Evolutionary conservation across 2,888 invertebrate species (phyloP), one percentile per base, ranked within the genome.

Genomic region (Drosophila melanocephala): DNA sequence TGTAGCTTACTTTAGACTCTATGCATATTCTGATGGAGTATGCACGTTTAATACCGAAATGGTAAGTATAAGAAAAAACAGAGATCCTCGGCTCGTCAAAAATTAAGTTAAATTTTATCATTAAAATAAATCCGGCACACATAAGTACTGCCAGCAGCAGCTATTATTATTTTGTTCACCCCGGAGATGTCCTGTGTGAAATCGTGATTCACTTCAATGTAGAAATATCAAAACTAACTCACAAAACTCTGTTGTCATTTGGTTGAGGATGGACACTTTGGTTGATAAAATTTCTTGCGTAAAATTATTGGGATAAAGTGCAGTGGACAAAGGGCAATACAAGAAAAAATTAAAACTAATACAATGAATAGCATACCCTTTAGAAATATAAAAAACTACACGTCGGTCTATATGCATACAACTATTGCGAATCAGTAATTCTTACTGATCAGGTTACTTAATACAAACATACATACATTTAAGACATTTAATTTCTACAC

Each of bases 401-500:
- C 57, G 16, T 22, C 26, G 3, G 37, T 28, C 4, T 39, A 42
- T 9, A 51, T 57, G 51, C 56, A 39, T 63, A 26, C 37, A 53
- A 35, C 47, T 44, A 37, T 22, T 57, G 51, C 68, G 32, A 51
- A 58, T 62, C 59, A 42, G 39, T 42, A 37, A 50, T 69, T 61
- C 26, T 58, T 47, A 58, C 44, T n/a, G 7, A 39, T n/a, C 35
- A 53, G 28, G 30, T 66, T 66, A 52, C 50, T 59, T 42, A 47
- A 59, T 69, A 75, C 32, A 56, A 26, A 59, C 59, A 59, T 55
- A 63, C 55, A 68, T 14, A 68, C 37, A 79, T 67, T 65, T 72
- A 74, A 65, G 65, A 80, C 66, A 77, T 81, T 80, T 67, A 77
- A 51, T 35, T 53, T 64, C 63, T 80, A 66, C 42, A 73, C 52